A percentile compares a stretch with the other conserved stretches of the same genome.
These are phyloP conservation scores for Melitaea cinxia DNA, from an alignment of 1,140 invertebrate species.

Conservation along the genomic window DNA sequence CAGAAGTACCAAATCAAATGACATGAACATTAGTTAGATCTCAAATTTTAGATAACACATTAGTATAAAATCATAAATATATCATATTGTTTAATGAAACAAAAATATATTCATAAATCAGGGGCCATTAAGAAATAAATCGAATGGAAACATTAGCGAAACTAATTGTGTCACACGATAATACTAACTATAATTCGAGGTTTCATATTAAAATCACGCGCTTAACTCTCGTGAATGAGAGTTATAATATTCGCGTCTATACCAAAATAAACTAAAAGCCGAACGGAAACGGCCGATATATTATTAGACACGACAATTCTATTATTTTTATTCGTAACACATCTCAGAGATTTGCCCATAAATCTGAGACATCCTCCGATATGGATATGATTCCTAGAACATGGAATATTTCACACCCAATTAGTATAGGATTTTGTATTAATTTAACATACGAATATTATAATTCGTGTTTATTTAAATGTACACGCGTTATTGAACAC, in stretches of 20 bases:
- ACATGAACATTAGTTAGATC: no score
- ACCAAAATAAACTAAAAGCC: conserved; percentile 76
- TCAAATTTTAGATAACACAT: no score
- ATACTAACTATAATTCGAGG: conserved; percentile 33
- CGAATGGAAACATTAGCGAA: conserved; percentile 9
- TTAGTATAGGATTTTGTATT: conserved; percentile 44
- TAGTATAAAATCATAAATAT: no score
- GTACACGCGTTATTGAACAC: neutral
- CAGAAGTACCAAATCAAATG: no score
- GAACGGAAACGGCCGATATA: conserved; percentile 77
- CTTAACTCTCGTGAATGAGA: conserved; percentile 56
- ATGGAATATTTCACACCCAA: conserved; percentile 56
- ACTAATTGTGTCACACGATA: conserved; percentile 17
- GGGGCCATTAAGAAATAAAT: neutral
- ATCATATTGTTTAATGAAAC: neutral
- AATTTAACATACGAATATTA: neutral
- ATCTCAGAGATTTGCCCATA: conserved; percentile 73
- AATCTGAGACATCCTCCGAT: conserved; percentile 64
- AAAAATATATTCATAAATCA: neutral
- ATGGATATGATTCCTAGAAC: conserved; percentile 66
- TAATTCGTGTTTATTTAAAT: neutral
- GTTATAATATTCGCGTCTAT: conserved; percentile 75
- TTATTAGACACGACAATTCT: conserved; percentile 80
- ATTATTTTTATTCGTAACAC: conserved; percentile 80
- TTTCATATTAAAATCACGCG: conserved; percentile 58